Evolutionary conservation across 2,888 invertebrate genomes (phyloP), one percentile per base, ranked within the genome.

Genomic region (Boloria euphrosyne): DNA sequence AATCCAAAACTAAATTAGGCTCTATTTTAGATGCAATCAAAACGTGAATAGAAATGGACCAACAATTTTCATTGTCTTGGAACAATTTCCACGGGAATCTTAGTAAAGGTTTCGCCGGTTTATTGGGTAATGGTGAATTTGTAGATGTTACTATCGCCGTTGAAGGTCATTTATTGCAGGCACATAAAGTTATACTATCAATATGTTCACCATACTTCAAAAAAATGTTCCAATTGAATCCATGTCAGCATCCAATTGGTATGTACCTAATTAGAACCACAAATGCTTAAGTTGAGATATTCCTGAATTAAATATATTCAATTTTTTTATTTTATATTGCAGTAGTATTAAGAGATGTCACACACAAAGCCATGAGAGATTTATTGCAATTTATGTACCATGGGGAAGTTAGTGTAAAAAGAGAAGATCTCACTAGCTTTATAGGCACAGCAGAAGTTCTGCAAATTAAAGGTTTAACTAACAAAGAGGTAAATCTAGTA

Each of bases 371-470:
- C 75, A 94, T 96, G 92, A 94, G 93, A 78, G 95, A 95, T 80
- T 94, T 96, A 79, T 86, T 96, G 67, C 95, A 95, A 77, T 96
- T 95, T 78, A 95, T 96, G 95, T 96, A 96, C 77, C 94, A 95
- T 86, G 95, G 95, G 58, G 95, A 95, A 90, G 95, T 95, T 63
- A 95, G 95, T 81, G 95, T 95, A 61, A 93, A 95, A 76, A 93
- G 95, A 75, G 95, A 95, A 80, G 95, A 95, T 88, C 93, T 96
- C 76, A 93, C 94, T 72, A 93, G 94, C 78, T 95, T 95, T 88
- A 90, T 96, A 78, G 94, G 95, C 75, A 95, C 95, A 64, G 95
- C 95, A 46, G 95, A 96, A 85, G 93, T 95, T 53, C 87, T 96
- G 72, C 95, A 95, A 88, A 95, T 96, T 72, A 95, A 95, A 85